A percentile compares a stretch with the other conserved stretches of the same genome.
phyloP scores from a whole-genome alignment of 2,888 invertebrate genomes.

The Lithophane ornitopus region DNA sequence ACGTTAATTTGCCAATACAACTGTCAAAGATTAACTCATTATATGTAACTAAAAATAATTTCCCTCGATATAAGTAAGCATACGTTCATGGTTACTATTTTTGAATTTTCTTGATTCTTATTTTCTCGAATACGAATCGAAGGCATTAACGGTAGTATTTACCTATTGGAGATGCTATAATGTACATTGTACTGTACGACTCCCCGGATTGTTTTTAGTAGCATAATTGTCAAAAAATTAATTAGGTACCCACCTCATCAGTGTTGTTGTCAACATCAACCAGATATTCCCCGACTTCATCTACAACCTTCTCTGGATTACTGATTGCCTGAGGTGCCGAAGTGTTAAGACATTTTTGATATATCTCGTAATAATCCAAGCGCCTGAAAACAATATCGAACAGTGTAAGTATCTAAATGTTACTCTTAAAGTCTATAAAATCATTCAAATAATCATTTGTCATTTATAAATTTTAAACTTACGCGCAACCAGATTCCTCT shows the following conservation, averaged over 20 bases:
- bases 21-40: too few relatives aligned
- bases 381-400: not conserved
- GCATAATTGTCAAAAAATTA: not conserved
- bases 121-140: too few relatives aligned
- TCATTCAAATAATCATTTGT: too few relatives aligned
- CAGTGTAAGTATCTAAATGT: not conserved
- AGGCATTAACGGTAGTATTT: too few relatives aligned
- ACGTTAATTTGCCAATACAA: too few relatives aligned
- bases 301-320: not conserved
- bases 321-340: conserved; percentile 9
- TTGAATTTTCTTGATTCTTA: too few relatives aligned
- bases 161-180: not conserved
- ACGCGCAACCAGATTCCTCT: too few relatives aligned
- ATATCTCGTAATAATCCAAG: not conserved
- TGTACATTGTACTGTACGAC: not conserved
- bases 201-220: not conserved
- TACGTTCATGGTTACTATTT: too few relatives aligned
- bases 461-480: not conserved
- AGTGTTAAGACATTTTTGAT: rapidly evolving
- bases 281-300: not conserved
- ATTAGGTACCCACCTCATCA: not conserved
- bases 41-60: too few relatives aligned
- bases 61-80: too few relatives aligned
- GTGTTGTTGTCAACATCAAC: not conserved
- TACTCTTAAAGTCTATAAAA: too few relatives aligned